Percentiles rank a stretch among this genome's conserved stretches.
phyloP scores from a whole-genome alignment of 2,113 vertebrate genomes.

The Neogale vison region DNA sequence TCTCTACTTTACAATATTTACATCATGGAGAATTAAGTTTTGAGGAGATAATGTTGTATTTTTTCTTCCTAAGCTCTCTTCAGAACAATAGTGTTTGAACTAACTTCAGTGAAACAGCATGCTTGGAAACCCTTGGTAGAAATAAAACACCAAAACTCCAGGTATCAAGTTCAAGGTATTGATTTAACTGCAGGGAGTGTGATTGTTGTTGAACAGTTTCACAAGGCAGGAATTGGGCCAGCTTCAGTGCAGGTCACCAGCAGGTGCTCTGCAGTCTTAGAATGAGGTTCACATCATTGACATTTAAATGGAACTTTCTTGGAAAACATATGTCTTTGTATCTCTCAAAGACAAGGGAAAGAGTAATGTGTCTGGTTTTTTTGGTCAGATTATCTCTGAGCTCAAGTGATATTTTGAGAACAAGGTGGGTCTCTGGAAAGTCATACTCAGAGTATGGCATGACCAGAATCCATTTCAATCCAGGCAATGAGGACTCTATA shows the following conservation, averaged over 20 bases:
- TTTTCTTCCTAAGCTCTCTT: background rate
- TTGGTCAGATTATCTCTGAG: background rate
- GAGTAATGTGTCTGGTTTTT: background rate
- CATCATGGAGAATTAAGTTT: background rate
- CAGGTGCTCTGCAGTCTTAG: background rate
- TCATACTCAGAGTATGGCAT: background rate
- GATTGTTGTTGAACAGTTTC: background rate
- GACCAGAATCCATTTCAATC: background rate
- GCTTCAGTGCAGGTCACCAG: background rate
- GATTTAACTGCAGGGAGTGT: background rate
- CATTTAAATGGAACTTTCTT: constrained; percentile 13
- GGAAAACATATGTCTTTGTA: background rate
- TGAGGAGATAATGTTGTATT: background rate
- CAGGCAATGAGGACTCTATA: rapidly evolving
- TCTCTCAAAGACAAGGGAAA: background rate
- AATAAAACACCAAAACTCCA: background rate
- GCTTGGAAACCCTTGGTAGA: background rate
- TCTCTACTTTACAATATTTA: background rate
- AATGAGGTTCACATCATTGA: background rate
- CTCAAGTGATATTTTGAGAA: background rate
- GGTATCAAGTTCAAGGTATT: background rate
- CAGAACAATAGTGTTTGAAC: background rate
- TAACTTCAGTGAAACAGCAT: background rate
- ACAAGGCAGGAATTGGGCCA: background rate
- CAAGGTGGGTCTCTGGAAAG: background rate